Base-by-base conservation (phyloP, 2,888 invertebrate genomes). In the Drosophila prostipennis region DNA sequence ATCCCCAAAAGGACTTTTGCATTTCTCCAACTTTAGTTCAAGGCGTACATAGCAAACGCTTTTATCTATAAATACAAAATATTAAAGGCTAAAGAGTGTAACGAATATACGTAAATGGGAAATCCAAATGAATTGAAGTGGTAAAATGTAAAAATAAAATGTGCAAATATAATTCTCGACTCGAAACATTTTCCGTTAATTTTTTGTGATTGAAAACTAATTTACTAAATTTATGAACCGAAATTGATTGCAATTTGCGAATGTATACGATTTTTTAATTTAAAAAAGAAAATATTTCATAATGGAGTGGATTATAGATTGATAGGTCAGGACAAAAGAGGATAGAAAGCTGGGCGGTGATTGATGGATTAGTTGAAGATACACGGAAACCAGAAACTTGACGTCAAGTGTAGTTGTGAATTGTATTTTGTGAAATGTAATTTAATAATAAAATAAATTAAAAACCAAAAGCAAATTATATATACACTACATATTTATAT, bases 341-440 rank as follows among this genome's bases (percentile, higher is more conserved):
- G 37, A 56, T 57, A 53, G 75, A 63, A 58, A 56, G 68, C 64
- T 83, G 71, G 57, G 36, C 32, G 43, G 51, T 40, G 40, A 65
- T 51, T 48, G 52, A 54, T 68, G 65, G 74, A 76, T 76, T 72
- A 86, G 86, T 77, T 80, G 80, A 86, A 83, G 87, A 80, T 75
- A 72, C 70, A 71, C 65, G 65, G 26, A 60, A 80, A 75, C 76
- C 76, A 79, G 70, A 79, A 84, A 88, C 80, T 87, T 87, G 85
- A 58, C 79, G 87, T 82, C 89, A 89, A 83, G 88, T 79, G 89
- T 90, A 91, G 91, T 90, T 91, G 90, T 90, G 90, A 91, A 89
- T 89, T 91, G 91, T 91, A 90, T 90, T 90, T 90, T 90, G 90
- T 91, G 90, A 90, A 88, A 88, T 86, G 87, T 89, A 81, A 90